Conservation (phyloP, 2,888 invertebrate species). For the Osmoderma eremita region DNA sequence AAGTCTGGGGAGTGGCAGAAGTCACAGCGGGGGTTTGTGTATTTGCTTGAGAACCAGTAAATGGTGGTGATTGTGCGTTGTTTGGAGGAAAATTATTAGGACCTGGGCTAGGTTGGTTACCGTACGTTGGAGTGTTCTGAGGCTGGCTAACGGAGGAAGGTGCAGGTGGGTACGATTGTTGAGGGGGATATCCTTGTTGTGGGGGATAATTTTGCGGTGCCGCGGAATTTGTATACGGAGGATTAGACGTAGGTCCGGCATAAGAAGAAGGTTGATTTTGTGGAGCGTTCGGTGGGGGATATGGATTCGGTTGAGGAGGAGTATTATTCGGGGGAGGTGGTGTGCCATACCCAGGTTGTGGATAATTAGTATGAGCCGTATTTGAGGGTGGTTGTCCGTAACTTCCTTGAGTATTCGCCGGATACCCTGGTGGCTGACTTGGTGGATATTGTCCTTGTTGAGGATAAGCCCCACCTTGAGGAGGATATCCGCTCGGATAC, state of each 20-base stretch:
- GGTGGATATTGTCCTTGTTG: slow-evolving; percentile 74
- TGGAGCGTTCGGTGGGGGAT: slow-evolving; percentile 25
- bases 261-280: slow-evolving; percentile 57
- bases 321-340: slow-evolving; percentile 58
- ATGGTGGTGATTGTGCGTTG: slow-evolving; percentile 72
- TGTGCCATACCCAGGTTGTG: slow-evolving; percentile 65
- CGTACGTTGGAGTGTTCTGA: slow-evolving; percentile 69
- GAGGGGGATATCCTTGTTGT: slow-evolving; percentile 68
- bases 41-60: slow-evolving; percentile 65
- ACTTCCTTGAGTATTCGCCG: slow-evolving; percentile 68
- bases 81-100: slow-evolving; percentile 63
- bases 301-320: slow-evolving; percentile 50
- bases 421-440: slow-evolving; percentile 75
- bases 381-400: slow-evolving; percentile 73
- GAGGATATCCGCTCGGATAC: slow-evolving; percentile 73
- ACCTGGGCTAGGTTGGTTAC: slow-evolving; percentile 68
- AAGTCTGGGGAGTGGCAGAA: slow-evolving; percentile 65
- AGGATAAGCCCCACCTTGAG: slow-evolving; percentile 74
- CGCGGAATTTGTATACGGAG: slow-evolving; percentile 56
- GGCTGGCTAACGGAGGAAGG: slow-evolving; percentile 67
- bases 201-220: slow-evolving; percentile 60
- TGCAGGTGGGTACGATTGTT: slow-evolving; percentile 67
- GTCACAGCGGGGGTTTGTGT: slow-evolving; percentile 66
- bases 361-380: slow-evolving; percentile 68
- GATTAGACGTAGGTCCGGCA: slow-evolving; percentile 59